These are phyloP conservation scores for Phylloscopus whistleri DNA, from an alignment of 2,113 vertebrate genomes.

Conservation along the genomic window DNA sequence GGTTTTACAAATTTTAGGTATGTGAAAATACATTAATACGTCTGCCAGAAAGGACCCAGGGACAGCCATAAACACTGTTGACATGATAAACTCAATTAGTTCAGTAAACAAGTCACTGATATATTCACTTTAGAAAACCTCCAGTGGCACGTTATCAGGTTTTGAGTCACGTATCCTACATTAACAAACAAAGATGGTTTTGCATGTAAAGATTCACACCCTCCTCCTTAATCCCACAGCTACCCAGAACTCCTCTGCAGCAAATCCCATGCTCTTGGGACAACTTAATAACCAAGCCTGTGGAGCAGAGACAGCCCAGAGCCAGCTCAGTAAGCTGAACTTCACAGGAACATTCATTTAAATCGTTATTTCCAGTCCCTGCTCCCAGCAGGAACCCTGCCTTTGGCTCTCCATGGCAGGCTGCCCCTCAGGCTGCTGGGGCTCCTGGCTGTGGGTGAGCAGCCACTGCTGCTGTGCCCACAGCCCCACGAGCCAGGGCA, in stretches of 20 bases:
- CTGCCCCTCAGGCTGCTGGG: not conserved
- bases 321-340: not conserved
- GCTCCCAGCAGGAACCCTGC: not conserved
- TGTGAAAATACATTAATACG: constrained; percentile 19
- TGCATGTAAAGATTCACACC: not conserved
- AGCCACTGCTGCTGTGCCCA: not conserved
- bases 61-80: constrained; percentile 20
- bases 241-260: not conserved
- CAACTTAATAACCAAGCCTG: not conserved
- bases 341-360: not conserved
- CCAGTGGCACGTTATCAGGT: not conserved
- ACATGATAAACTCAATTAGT: constrained; percentile 37
- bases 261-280: not conserved
- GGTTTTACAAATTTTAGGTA: constrained; percentile 17
- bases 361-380: not conserved
- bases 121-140: not conserved
- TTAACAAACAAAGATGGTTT: not conserved
- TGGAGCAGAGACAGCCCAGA: not conserved
- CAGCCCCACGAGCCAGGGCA: not conserved
- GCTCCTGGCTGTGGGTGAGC: not conserved
- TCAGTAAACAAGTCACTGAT: constrained; percentile 37
- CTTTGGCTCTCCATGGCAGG: not conserved
- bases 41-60: constrained; percentile 27
- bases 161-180: not conserved
- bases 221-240: not conserved